Conservation (phyloP, 2,113 vertebrate genomes). For the Myocastor coypus region DNA sequence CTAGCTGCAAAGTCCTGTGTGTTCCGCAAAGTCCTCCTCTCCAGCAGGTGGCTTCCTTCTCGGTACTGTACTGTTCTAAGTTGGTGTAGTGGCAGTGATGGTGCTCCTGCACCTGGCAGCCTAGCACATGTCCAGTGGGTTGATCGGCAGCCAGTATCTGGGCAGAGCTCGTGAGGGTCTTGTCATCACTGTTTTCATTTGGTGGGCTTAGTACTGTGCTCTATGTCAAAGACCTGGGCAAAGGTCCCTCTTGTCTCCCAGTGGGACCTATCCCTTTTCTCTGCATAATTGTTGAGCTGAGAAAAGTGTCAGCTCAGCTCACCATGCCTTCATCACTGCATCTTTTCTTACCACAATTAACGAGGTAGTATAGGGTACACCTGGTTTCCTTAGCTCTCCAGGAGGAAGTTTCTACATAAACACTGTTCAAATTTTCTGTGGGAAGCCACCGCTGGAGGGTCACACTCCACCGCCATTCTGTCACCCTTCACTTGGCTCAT, state of each 20-base stretch:
- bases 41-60: not conserved
- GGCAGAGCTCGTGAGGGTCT: not conserved
- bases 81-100: not conserved
- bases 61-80: too few species aligned
- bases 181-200: not conserved
- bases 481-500: not conserved
- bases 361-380: not conserved
- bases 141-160: not conserved
- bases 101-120: not conserved
- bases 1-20: not conserved
- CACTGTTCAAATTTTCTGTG: not conserved
- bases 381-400: not conserved
- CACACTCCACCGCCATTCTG: not conserved
- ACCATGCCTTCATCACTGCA: not conserved
- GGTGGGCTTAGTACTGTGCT: not conserved
- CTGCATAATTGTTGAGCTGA: not conserved
- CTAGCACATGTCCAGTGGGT: not conserved
- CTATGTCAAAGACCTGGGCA: not conserved
- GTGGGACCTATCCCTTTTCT: fast-evolving
- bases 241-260: not conserved
- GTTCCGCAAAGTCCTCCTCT: not conserved
- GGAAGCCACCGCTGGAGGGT: not conserved
- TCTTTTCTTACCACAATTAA: not conserved
- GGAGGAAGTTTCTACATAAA: not conserved
- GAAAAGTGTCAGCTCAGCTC: not conserved